These are phyloP conservation scores for Scomber colias DNA, from an alignment of 2,113 vertebrate species.

Conservation along the genomic window DNA sequence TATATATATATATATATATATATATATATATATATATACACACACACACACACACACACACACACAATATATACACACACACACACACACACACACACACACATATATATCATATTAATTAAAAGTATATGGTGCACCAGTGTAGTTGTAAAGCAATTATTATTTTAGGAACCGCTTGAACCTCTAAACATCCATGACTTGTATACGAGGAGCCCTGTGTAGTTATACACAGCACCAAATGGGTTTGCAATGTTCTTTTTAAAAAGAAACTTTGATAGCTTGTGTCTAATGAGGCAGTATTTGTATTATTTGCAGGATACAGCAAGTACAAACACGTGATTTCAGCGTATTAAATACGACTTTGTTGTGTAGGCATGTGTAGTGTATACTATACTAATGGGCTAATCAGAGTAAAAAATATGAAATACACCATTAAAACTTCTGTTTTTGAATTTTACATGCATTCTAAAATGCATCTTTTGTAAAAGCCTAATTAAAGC, in stretches of 20 bases:
- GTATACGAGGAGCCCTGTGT: neutral
- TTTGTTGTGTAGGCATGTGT: too few species aligned
- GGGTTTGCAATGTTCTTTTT: neutral
- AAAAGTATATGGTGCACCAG: slow-evolving; percentile 15
- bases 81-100: neutral
- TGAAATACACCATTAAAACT: neutral
- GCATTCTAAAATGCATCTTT: neutral
- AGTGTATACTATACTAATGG: neutral
- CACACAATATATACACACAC: too few species aligned
- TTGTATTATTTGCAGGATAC: neutral
- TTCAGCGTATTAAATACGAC: neutral
- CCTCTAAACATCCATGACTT: slow-evolving; percentile 28
- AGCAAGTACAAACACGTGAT: neutral
- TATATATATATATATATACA: too few species aligned
- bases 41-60: too few species aligned
- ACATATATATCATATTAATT: neutral
- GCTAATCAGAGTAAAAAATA: neutral
- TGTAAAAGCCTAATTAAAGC: neutral
- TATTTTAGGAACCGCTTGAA: slow-evolving; percentile 32
- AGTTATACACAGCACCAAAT: neutral
- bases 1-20: too few species aligned
- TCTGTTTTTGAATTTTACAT: neutral
- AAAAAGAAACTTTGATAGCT: neutral
- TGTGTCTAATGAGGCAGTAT: neutral
- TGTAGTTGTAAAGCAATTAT: slow-evolving; percentile 20